Conservation (phyloP, 2,797 vertebrate species). For the Hyperoplus lanceolatus region DNA sequence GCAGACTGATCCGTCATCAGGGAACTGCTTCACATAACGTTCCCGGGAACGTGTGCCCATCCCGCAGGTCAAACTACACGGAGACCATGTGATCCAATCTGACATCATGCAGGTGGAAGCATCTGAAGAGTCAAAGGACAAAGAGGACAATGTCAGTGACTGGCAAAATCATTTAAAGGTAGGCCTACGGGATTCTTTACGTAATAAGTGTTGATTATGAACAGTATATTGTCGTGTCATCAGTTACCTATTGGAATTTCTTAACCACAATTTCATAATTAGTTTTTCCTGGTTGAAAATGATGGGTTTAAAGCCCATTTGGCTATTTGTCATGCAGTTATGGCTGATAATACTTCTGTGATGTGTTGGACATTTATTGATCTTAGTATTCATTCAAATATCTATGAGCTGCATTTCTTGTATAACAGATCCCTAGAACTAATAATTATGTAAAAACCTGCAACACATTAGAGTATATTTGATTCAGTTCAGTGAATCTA, state of each 20-base stretch:
- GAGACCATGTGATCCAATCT: constrained; percentile 98
- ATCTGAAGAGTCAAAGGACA: constrained; percentile 75
- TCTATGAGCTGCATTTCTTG: not conserved
- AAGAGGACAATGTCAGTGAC: constrained; percentile 3
- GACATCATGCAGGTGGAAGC: constrained; percentile 98
- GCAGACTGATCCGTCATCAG: constrained; percentile 95
- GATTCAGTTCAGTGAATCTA: not conserved
- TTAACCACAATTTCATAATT: not conserved
- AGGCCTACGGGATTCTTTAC: not conserved
- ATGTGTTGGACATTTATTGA: not conserved
- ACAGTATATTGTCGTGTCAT: not conserved
- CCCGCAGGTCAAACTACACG: constrained; percentile 94
- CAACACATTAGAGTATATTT: not conserved
- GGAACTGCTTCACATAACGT: constrained; percentile 97
- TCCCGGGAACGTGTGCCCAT: constrained; percentile 92
- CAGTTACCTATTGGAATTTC: not conserved
- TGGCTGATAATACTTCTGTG: not conserved
- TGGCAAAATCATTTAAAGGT: not conserved
- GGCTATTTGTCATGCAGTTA: not conserved
- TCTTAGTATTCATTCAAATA: not conserved
- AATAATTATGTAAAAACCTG: not conserved
- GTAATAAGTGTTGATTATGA: not conserved
- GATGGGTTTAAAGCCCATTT: not conserved
- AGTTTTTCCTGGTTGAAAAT: no score
- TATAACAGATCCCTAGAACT: not conserved